Percentiles rank a stretch among this genome's conserved stretches.
These are phyloP conservation scores for Haliclystus octoradiatus DNA, from an alignment of 30 jellyfish, hydroid and myxozoan genomes.

Conservation along the genomic window DNA sequence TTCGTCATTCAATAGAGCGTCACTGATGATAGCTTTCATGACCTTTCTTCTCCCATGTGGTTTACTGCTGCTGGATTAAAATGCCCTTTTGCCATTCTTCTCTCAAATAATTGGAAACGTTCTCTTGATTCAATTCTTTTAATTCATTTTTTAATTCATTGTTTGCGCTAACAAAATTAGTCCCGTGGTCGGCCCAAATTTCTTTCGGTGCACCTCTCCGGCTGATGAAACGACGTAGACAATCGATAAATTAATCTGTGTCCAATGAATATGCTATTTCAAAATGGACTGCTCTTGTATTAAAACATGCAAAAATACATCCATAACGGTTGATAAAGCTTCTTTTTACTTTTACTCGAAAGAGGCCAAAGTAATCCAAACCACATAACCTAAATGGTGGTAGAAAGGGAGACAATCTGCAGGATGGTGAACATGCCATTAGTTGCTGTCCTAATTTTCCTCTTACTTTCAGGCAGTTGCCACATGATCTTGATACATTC, in stretches of 20 bases:
- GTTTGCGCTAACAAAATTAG: no score
- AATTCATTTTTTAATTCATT: slow-evolving; percentile 17
- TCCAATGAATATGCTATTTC: slow-evolving; percentile 32
- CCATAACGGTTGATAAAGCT: slow-evolving; percentile 36
- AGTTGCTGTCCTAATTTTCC: slow-evolving; percentile 11
- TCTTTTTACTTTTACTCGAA: slow-evolving; percentile 25
- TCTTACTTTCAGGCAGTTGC: no score
- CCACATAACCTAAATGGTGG: slow-evolving; percentile 37
- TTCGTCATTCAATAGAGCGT: slow-evolving; percentile 32
- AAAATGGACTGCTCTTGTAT: slow-evolving; percentile 33
- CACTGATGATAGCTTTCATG: slow-evolving; percentile 8
- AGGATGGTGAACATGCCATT: slow-evolving; percentile 28
- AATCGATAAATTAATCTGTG: no score
- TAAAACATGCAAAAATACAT: slow-evolving; percentile 25
- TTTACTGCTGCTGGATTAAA: neutral
- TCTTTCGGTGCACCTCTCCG: slow-evolving; percentile 31
- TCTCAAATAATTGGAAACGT: slow-evolving; percentile 7
- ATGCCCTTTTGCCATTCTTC: slow-evolving; percentile 4
- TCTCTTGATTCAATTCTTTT: slow-evolving; percentile 19
- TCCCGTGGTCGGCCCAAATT: slow-evolving; percentile 29
- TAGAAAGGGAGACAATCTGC: slow-evolving; percentile 8
- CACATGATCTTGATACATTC: no score
- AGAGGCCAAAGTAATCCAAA: slow-evolving; percentile 41
- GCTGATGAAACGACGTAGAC: no score
- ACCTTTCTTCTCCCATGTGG: no score